These are phyloP conservation scores for Nematolebias whitei DNA, from an alignment of 2,113 vertebrate species.

Conservation along the genomic window DNA sequence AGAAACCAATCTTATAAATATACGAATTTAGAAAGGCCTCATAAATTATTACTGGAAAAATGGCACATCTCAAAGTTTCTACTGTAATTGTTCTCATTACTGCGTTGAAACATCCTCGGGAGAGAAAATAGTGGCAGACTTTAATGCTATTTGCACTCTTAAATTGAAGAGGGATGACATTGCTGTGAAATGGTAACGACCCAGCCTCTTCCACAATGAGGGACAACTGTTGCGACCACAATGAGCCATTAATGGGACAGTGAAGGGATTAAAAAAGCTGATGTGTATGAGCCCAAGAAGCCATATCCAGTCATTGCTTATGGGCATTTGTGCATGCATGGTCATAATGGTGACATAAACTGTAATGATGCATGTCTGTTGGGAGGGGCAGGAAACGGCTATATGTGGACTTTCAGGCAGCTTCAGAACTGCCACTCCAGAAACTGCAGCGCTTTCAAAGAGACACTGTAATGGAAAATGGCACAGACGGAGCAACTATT, in stretches of 20 bases:
- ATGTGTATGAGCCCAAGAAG: constrained; percentile 14
- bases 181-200: constrained; percentile 59
- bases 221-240: constrained; percentile 29
- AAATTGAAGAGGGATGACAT: constrained; percentile 43
- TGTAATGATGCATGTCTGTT: constrained; percentile 1
- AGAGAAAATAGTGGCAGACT: constrained; percentile 35
- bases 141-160: constrained; percentile 35
- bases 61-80: constrained; percentile 44
- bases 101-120: constrained; percentile 35
- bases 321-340: constrained; percentile 23
- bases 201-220: constrained; percentile 38
- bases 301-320: constrained; percentile 30
- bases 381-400: constrained; percentile 6
- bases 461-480: constrained; percentile 10
- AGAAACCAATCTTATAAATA: constrained; percentile 26
- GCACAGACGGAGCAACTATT: neutral
- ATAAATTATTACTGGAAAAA: constrained; percentile 50
- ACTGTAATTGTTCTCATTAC: constrained; percentile 34
- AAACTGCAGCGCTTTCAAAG: neutral
- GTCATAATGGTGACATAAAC: constrained; percentile 18
- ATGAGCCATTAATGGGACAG: constrained; percentile 44
- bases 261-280: constrained; percentile 8
- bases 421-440: constrained; percentile 1
- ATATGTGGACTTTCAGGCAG: constrained; percentile 1
- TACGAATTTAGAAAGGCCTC: constrained; percentile 38